Base-by-base conservation (phyloP, 1,140 invertebrate species). In the Akabosia matsudoensis region DNA sequence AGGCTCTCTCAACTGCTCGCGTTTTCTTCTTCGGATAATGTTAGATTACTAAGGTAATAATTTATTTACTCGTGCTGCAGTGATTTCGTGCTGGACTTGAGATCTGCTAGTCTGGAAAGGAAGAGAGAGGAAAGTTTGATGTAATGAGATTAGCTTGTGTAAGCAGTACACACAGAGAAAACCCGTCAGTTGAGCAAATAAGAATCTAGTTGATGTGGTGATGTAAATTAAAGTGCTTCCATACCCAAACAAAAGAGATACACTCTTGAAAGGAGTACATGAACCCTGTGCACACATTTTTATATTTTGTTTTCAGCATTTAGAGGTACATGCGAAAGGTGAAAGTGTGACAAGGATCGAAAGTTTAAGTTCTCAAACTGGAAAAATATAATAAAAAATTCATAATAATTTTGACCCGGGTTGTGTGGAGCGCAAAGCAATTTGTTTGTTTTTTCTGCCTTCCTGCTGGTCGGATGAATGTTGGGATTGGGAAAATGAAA, bases 181-280 rank as follows among this genome's bases (percentile, higher is more conserved):
- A 61, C 4, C 54, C 54, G 14, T 61, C 54, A 61, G 14, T 61
- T 61, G 7, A 51, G 45, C 45, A 51, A 51, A 10, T 61, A 22
- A 61, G n/a, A 22, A 61, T n/a, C 24, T 61, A 24, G 7, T 61
- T 61, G 54, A 24, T 61, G 54, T 61, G 37, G 37, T 45, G 54
- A 61, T n/a, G 54, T 61, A 30, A 31, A 22, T 67, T 30, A 67
- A 67, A 67, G 61, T 67, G 61, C 61, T 67, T 67, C 61, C 61
- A 61, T 22, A 61, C n/a, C n/a, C n/a, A n/a, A n/a, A 45, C 7
- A 45, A 45, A 7, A 45, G 37, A 45, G 18, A 10, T 45, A 45
- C 37, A 45, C n/a, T 45, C 7, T 45, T 10, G 37, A 18, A 10
- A 45, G 7, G 18, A 7, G 37, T 45, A 45, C 37, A 45, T n/a